Evolutionary conservation across 2,888 invertebrate genomes (phyloP), one percentile per base, ranked within the genome.

Genomic region (Tineola bisselliella): DNA sequence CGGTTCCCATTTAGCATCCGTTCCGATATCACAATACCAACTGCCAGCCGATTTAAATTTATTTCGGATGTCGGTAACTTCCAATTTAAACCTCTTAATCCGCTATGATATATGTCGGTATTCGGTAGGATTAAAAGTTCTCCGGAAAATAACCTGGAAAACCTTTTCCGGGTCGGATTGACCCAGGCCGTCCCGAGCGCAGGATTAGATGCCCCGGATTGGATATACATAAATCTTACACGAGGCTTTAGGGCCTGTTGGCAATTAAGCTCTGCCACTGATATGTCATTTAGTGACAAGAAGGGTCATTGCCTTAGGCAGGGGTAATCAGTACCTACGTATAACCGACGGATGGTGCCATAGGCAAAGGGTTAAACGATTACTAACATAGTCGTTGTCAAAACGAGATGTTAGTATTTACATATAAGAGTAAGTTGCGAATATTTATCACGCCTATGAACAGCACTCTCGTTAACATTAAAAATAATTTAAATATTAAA

Each of bases 31-130:
- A 87, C 87, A 87, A 86, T 86, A 84, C 84, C 79, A 78, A 76
- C 75, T 83, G 84, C 84, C 83, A 78, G 76, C 80, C 87, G 87
- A 86, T 87, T 84, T 84, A 84, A 87, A 87, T 87, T 87, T 87
- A 87, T 87, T 84, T 84, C 84, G 84, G 82, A 82, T 87, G 87
- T 84, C 84, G 87, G 87, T 87, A 86, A 87, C 87, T 87, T 87
- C 87, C 87, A 87, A 87, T 87, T 87, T 87, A 87, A 87, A 86
- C 87, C 87, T 86, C 86, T 87, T 87, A 87, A 87, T 87, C 87
- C 87, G 79, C 81, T 84, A 87, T 87, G 87, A 87, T 87, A 84
- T 84, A 87, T 87, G 84, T 83, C 81, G 87, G 87, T 86, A 87
- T 87, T 87, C 84, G 79, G 81, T 77, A 69, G 87, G 87, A 87